Base-by-base conservation (phyloP, 2,888 invertebrate genomes). In the Plebejus argus region DNA sequence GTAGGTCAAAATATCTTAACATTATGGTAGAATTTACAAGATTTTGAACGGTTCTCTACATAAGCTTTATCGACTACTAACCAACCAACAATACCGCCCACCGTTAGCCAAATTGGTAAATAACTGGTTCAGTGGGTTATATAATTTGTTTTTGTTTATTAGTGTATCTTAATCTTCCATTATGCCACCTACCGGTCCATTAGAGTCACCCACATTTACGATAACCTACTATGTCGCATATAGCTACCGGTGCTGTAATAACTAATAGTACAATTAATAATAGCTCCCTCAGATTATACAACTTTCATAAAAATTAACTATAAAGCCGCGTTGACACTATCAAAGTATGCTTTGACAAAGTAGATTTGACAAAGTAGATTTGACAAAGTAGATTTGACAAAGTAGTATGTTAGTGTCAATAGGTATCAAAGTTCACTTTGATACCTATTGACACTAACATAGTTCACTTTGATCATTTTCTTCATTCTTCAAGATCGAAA, bases 91-190 rank as follows among this genome's bases (percentile, higher is more conserved):
- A 66, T 66, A 66, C 66, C 28, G 66, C 66, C 66, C 28, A 53
- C 49, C 15, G 28, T 74, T 23, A 28, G 23, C 74, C 28, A 33
- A 74, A 20, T 74, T 15, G 74, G 74, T 28, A 45, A 66, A 66
- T 66, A 66, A 66, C 66, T 66, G 66, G 66, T 66, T 28, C 23
- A 33, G 33, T 66, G 28, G 28, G 45, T 45, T 72, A 49, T 71
- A 71, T 71, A 71, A 71, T 71, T 20, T 49, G 49, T 28, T 74
- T 53, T 74, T 53, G 74, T 74, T 74, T 49, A 53, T 71, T 71
- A 39, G 39, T 23, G 39, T 45, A 72, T 72, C 66, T 33, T 66
- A 66, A 66, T 66, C 66, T 66, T 66, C 66, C 66, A 66, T 66
- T 66, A 66, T 33, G 20, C 5, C 61, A 12, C 66, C 66, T 66